Evolutionary conservation across 2,797 vertebrate genomes (phyloP).

Genomic region (Neoniphon sammara): DNA sequence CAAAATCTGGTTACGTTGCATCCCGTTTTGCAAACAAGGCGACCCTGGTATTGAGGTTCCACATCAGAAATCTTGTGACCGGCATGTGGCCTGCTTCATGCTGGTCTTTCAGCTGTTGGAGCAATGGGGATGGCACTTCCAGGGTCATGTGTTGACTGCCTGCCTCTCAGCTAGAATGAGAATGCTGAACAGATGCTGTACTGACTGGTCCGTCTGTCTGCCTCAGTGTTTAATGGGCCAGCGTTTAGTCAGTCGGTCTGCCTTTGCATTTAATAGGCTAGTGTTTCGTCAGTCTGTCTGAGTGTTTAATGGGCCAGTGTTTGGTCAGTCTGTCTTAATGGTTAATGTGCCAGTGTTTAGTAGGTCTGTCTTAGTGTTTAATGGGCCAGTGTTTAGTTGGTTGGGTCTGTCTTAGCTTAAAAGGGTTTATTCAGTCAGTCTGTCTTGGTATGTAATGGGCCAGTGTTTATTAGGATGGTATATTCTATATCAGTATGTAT

Average conservation of each 20-base stretch:
- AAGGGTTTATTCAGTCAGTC: not conserved
- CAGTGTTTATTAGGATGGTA: slow-evolving; percentile 18
- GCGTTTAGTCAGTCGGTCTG: slow-evolving; percentile 46
- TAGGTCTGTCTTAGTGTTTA: slow-evolving; percentile 38
- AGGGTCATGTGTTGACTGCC: slow-evolving; percentile 57
- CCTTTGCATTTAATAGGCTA: slow-evolving; percentile 44
- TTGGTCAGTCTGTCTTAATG: too few species aligned
- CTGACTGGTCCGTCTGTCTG: slow-evolving; percentile 63
- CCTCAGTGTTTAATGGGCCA: slow-evolving; percentile 51
- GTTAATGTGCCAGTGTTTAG: slow-evolving; percentile 50
- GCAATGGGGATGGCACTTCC: slow-evolving; percentile 31
- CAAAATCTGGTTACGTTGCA: not conserved
- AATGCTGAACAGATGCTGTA: slow-evolving; percentile 70
- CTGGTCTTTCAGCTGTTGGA: slow-evolving; percentile 52
- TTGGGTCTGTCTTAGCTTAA: slow-evolving; percentile 11
- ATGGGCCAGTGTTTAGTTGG: too few species aligned
- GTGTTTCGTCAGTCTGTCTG: slow-evolving; percentile 55
- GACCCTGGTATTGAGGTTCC: slow-evolving; percentile 1
- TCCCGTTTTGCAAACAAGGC: slow-evolving; percentile 9
- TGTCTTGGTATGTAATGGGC: not conserved
- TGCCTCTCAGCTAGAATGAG: slow-evolving; percentile 40
- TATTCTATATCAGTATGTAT: too few species aligned
- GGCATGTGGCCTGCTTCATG: slow-evolving; percentile 45
- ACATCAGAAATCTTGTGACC: slow-evolving; percentile 17
- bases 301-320: slow-evolving; percentile 63